Evolutionary conservation across 2,888 invertebrate species (phyloP), one percentile per base, ranked within the genome.

Genomic region (Pediacus dermestoides): DNA sequence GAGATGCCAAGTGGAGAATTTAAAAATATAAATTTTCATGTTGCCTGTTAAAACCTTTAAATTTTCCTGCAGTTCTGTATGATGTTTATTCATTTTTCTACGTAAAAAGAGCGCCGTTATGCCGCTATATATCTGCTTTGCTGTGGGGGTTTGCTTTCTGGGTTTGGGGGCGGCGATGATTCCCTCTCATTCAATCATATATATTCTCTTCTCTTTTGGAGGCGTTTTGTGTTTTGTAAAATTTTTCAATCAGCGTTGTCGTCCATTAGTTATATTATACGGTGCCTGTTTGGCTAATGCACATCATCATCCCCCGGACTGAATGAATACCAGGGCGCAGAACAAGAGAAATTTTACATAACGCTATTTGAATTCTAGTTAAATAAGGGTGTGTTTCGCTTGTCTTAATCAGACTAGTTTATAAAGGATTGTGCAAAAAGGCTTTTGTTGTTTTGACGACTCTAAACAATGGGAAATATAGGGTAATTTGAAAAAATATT

Each of bases 251-350:
- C 66, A 67, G 63, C 55, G 65, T 65, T 66, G 67, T 65, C 66
- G 64, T 67, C 67, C 67, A 67, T 67, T 67, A 67, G 67, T 66
- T 67, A 66, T 66, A 67, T 66, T 66, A 67, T 66, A 60, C 60
- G 51, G 55, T 50, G 57, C 61, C 61, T 61, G 66, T 66, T 66
- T 55, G 59, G 62, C 60, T 63, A 66, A 66, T 65, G 65, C 65
- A 63, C n/a, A n/a, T n/a, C n/a, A n/a, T n/a, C n/a, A n/a, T n/a
- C n/a, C 60, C 61, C 62, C 45, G 52, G 37, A 48, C 61, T 60
- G 64, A 64, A 28, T 28, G 28, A 28, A 13, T 7, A 25, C 25
- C 9, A 25, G 6, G 25, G 4, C 4, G 55, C 55, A 63, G 59
- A 64, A 65, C 63, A 65, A 61, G 49, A 44, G 59, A 58, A 61